Base-by-base conservation (phyloP, 2,888 invertebrate species). In the Erynnis tages region DNA sequence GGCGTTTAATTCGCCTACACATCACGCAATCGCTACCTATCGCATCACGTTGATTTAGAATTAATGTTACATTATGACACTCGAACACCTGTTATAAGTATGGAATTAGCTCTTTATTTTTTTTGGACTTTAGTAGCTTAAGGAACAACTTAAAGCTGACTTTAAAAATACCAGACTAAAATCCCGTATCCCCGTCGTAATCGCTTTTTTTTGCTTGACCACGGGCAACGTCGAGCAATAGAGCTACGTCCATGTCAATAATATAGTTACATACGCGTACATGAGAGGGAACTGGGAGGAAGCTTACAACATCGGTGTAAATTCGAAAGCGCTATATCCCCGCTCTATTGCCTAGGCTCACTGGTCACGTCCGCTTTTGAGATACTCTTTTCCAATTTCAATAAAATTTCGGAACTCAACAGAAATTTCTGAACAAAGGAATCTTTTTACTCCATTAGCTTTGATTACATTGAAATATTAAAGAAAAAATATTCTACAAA, bases 221-320 rank as follows among this genome's bases (percentile, higher is more conserved):
- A 53, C 57, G 50, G 56, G 54, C 55, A 10, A 29, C 55, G 60
- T 59, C 69, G 65, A 61, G 63, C 59, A 67, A 65, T 63, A 66
- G 67, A 66, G 61, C 67, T 65, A 57, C 50, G 62, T 63, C 59
- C 64, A 65, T 66, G 69, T 69, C 60, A 63, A 66, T 67, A 65
- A 62, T 64, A 62, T 62, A 54, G 57, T 57, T 58, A 61, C 63
- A 63, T 55, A 55, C 54, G 54, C 57, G 61, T 61, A 60, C 61
- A 68, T 62, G 69, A 61, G 63, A 62, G 60, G 53, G 59, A 67
- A 65, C 61, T 58, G 63, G 62, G 54, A 45, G 47, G 47, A 40
- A 48, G 53, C 54, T 53, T 53, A 67, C 66, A 61, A 67, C 69
- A 68, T 67, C 60, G 59, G 69, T 66, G 71, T 66, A 73, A 71